Percentiles rank a stretch among this genome's conserved stretches.
Conservation (phyloP, 2,888 invertebrate species). For the Eristalinus sepulchralis region DNA sequence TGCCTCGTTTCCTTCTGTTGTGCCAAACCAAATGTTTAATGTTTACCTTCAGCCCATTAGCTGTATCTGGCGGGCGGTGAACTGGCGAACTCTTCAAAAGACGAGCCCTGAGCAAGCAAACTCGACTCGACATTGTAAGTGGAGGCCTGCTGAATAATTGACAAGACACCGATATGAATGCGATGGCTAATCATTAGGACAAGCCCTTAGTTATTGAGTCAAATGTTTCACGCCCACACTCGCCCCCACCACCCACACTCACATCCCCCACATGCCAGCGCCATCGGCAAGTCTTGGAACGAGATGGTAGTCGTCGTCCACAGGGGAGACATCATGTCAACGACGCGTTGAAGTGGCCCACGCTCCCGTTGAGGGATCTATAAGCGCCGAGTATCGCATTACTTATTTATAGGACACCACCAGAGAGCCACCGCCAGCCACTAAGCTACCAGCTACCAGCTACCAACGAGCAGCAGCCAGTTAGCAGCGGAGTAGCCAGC, state of each 20-base stretch:
- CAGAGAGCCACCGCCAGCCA: slow-evolving; percentile 12
- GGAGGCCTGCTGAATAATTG: slow-evolving; percentile 54
- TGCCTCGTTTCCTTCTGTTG: background rate
- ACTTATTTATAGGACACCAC: slow-evolving; percentile 64
- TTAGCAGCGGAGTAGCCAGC: slow-evolving; percentile 4
- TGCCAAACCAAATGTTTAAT: slow-evolving; percentile 59
- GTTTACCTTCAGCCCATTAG: slow-evolving; percentile 60
- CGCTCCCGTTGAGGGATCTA: slow-evolving; percentile 40
- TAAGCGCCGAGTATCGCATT: slow-evolving; percentile 52
- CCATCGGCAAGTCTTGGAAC: background rate
- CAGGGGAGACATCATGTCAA: slow-evolving; percentile 43
- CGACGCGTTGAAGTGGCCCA: slow-evolving; percentile 36
- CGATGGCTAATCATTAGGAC: slow-evolving; percentile 32
- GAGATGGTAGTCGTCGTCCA: slow-evolving; percentile 8
- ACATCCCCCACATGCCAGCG: background rate
- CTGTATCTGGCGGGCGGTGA: slow-evolving; percentile 15
- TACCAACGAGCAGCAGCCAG: background rate
- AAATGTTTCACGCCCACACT: slow-evolving; percentile 53
- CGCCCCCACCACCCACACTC: slow-evolving; percentile 34
- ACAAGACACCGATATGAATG: slow-evolving; percentile 47
- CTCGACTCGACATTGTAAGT: slow-evolving; percentile 4
- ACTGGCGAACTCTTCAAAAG: slow-evolving; percentile 39
- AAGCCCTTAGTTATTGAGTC: slow-evolving; percentile 20
- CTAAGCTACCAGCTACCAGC: background rate
- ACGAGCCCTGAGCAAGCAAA: background rate